A percentile compares a stretch with the other conserved stretches of the same genome.
phyloP scores from a whole-genome alignment of 2,113 vertebrate species.

The Pelodiscus sinensis region DNA sequence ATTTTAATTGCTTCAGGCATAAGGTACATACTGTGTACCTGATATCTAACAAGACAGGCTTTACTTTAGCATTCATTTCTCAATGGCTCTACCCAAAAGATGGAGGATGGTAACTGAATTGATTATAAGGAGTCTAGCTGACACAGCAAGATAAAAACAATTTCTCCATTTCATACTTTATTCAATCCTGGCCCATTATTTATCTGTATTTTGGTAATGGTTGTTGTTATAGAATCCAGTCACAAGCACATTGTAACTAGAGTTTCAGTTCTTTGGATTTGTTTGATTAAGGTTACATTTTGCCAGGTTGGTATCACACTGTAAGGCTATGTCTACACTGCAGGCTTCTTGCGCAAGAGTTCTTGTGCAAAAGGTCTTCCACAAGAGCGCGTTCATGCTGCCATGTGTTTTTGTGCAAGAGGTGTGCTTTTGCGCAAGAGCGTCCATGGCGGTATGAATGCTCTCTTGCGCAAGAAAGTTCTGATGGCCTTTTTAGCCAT shows the following conservation, averaged over 20 bases:
- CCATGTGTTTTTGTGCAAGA: no score
- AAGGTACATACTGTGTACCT: constrained; percentile 48
- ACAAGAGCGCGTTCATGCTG: no score
- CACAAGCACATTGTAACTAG: constrained; percentile 61
- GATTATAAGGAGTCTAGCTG: neutral
- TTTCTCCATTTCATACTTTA: constrained; percentile 7
- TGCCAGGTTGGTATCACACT: constrained; percentile 64
- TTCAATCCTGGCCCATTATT: neutral
- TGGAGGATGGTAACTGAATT: neutral
- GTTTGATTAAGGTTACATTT: constrained; percentile 57
- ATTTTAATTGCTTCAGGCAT: constrained; percentile 25
- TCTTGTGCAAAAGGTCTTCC: no score
- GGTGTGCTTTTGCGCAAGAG: no score
- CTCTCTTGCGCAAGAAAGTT: no score
- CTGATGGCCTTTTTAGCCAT: no score
- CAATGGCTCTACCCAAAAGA: neutral
- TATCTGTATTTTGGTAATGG: neutral
- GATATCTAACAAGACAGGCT: constrained; percentile 38
- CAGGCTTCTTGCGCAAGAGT: no score
- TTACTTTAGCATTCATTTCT: constrained; percentile 43
- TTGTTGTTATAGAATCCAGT: neutral
- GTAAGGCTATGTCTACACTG: neutral
- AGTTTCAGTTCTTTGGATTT: constrained; percentile 46
- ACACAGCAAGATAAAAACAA: neutral
- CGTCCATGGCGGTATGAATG: no score